Conservation (phyloP, 2,888 invertebrate genomes). For the Chloroclysta siterata region DNA sequence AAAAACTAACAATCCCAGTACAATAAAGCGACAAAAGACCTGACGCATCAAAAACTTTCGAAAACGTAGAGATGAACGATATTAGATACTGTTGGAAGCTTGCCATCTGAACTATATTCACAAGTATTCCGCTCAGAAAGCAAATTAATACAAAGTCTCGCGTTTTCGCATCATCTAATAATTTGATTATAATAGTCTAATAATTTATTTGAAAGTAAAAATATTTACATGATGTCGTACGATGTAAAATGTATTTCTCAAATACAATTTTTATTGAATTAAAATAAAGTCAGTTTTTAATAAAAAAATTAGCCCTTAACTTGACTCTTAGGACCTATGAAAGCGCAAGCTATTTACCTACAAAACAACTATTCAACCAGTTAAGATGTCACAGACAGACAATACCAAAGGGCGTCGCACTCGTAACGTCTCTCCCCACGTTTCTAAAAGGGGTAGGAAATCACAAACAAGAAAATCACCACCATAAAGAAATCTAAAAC, state of each 20-base stretch:
- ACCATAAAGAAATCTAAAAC: slow-evolving; percentile 7
- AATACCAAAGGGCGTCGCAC: slow-evolving; percentile 16
- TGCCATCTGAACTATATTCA: slow-evolving; percentile 30
- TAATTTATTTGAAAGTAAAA: no score
- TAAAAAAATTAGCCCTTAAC: neutral
- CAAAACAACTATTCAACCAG: slow-evolving; percentile 13
- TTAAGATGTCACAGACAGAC: slow-evolving; percentile 17
- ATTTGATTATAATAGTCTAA: no score
- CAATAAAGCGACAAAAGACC: neutral
- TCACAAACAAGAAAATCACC: slow-evolving; percentile 8
- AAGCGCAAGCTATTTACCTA: neutral
- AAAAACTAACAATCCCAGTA: neutral
- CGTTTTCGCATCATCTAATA: neutral
- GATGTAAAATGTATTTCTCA: no score
- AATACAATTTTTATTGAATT: no score
- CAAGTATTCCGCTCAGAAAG: slow-evolving; percentile 17
- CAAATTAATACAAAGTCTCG: slow-evolving; percentile 2
- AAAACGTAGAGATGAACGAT: slow-evolving; percentile 3
- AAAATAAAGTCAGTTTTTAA: neutral
- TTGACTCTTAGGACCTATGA: neutral
- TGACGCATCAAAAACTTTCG: slow-evolving; percentile 9
- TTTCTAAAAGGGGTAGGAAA: slow-evolving; percentile 3
- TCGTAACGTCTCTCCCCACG: slow-evolving; percentile 14
- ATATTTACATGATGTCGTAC: no score
- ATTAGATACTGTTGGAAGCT: slow-evolving; percentile 27